Conservation (phyloP, 2,797 vertebrate species). For the Aulostomus chinensis region DNA sequence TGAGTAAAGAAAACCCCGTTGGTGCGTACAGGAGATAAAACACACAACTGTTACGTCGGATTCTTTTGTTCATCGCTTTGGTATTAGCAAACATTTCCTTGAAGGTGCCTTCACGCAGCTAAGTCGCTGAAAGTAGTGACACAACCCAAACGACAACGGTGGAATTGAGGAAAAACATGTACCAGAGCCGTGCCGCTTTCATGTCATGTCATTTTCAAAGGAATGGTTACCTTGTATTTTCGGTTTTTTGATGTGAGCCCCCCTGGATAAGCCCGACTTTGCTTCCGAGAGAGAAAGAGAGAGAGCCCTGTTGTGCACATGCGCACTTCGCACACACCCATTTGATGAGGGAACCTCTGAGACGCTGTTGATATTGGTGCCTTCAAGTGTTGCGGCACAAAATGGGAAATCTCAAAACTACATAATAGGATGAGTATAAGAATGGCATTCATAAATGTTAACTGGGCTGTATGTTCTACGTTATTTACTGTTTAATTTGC, state of each 20-base stretch:
- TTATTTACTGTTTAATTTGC: too few relatives aligned
- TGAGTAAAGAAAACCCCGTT: not conserved
- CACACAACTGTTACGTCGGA: slow-evolving; percentile 8
- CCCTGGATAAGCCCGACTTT: slow-evolving; percentile 47
- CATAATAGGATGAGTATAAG: too few relatives aligned
- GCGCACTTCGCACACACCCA: slow-evolving; percentile 57
- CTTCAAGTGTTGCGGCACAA: slow-evolving; percentile 27
- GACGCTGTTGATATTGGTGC: slow-evolving; percentile 43
- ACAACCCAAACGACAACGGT: slow-evolving; percentile 17
- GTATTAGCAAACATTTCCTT: slow-evolving; percentile 71
- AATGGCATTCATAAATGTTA: too few relatives aligned
- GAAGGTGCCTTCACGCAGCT: slow-evolving; percentile 42
- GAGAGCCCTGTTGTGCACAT: slow-evolving; percentile 52
- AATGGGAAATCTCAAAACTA: slow-evolving; percentile 1
- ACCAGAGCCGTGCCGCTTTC: fast-evolving
- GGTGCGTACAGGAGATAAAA: not conserved
- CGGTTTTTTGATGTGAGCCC: slow-evolving; percentile 58
- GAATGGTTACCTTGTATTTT: slow-evolving; percentile 52
- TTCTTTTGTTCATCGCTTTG: slow-evolving; percentile 71
- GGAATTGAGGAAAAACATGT: not conserved
- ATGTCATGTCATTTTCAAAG: not conserved
- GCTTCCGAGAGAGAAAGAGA: slow-evolving; percentile 47
- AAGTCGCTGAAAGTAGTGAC: slow-evolving; percentile 26
- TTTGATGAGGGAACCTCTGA: slow-evolving; percentile 19
- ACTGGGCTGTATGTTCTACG: too few relatives aligned